Conservation (phyloP, 1,140 invertebrate genomes). For the Drosophila busckii region DNA sequence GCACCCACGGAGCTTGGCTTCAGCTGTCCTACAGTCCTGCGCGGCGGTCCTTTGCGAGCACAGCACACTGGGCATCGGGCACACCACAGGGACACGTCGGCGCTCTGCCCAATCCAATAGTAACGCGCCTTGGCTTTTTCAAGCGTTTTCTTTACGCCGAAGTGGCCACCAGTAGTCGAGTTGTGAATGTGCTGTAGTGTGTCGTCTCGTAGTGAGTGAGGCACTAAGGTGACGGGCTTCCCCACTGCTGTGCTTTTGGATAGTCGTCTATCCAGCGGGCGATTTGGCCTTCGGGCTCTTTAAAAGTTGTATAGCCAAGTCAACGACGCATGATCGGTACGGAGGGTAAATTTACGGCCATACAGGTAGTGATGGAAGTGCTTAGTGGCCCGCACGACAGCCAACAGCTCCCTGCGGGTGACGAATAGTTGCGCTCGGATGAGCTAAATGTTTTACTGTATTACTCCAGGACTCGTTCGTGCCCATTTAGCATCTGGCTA, state of each 20-base stretch:
- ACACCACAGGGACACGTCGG: constrained; percentile 42
- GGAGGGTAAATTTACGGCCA: too few species aligned
- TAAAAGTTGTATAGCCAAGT: too few species aligned
- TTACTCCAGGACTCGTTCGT: constrained; percentile 50
- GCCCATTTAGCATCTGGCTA: constrained; percentile 29
- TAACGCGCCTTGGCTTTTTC: constrained; percentile 15
- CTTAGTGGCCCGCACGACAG: constrained; percentile 17
- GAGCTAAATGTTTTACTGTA: constrained; percentile 58
- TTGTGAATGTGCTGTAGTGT: constrained; percentile 12
- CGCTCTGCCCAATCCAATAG: constrained; percentile 44
- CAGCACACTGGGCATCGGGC: constrained; percentile 39
- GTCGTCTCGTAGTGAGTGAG: background rate
- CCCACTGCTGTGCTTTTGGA: too few species aligned
- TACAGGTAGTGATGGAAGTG: constrained; percentile 2
- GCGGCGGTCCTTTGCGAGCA: constrained; percentile 33
- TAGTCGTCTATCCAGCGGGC: too few species aligned
- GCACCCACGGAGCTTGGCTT: constrained; percentile 11
- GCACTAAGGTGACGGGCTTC: background rate
- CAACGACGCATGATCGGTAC: too few species aligned
- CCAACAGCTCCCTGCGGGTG: constrained; percentile 44
- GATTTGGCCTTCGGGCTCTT: too few species aligned
- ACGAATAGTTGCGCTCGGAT: constrained; percentile 62
- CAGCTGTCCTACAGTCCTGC: constrained; percentile 19
- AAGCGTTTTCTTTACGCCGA: constrained; percentile 29
- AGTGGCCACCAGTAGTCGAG: constrained; percentile 25